Conservation (phyloP, 2,888 invertebrate genomes). For the Xestia sexstrigata region DNA sequence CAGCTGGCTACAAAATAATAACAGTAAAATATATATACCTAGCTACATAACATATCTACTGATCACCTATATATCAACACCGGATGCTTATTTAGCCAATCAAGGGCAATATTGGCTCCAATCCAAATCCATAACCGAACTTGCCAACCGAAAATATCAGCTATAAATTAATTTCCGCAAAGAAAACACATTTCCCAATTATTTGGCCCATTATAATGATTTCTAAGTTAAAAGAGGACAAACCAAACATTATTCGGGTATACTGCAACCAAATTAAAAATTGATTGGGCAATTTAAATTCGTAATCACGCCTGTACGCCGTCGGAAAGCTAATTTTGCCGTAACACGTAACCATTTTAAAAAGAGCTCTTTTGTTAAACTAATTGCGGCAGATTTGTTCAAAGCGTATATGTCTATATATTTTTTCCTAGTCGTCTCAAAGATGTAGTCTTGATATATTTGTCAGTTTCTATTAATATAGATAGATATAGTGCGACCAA, state of each 20-base stretch:
- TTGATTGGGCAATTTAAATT: constrained; percentile 87
- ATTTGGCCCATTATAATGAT: constrained; percentile 40
- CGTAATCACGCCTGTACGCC: constrained; percentile 83
- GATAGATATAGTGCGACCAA: constrained; percentile 54
- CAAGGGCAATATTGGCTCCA: constrained; percentile 40
- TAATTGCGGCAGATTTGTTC: constrained; percentile 44
- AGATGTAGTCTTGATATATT: constrained; percentile 58
- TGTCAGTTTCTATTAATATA: constrained; percentile 58
- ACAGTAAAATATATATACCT: not conserved
- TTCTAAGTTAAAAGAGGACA: constrained; percentile 49
- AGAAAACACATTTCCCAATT: constrained; percentile 40
- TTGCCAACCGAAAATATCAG: constrained; percentile 29
- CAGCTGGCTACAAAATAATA: constrained; percentile 2
- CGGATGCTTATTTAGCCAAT: constrained; percentile 48
- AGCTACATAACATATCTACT: constrained; percentile 2
- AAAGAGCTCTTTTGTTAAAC: constrained; percentile 59
- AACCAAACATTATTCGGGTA: constrained; percentile 64
- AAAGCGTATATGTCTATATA: constrained; percentile 45
- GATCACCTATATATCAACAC: constrained; percentile 5
- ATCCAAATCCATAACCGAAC: constrained; percentile 47
- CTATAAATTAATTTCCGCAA: constrained; percentile 30
- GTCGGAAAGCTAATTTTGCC: constrained; percentile 75
- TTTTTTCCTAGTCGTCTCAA: constrained; percentile 33
- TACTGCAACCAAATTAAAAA: constrained; percentile 84
- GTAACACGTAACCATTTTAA: constrained; percentile 69